Percentiles rank a stretch among this genome's conserved stretches.
Conservation (phyloP, 2,888 invertebrate genomes). For the Tenthredo amoena region DNA sequence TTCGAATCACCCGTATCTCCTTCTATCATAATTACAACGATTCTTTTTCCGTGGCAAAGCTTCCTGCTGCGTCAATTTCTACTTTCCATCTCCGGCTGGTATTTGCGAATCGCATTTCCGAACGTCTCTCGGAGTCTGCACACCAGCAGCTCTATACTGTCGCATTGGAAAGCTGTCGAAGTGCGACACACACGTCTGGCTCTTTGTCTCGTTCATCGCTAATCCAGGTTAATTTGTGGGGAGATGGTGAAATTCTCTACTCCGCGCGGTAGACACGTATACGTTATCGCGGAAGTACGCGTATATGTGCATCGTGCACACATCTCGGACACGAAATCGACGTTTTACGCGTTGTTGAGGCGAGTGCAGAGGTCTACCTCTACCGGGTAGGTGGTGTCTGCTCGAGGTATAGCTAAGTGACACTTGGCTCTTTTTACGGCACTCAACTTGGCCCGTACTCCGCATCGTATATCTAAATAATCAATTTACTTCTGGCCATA, state of each 20-base stretch:
- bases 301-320: not conserved
- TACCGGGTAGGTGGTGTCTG: not conserved
- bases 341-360: not conserved
- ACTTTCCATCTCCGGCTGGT: not conserved
- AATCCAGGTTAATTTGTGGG: not conserved
- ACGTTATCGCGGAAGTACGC: not conserved
- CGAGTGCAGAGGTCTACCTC: slow-evolving; percentile 4
- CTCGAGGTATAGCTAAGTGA: slow-evolving; percentile 63
- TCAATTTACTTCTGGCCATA: slow-evolving; percentile 75
- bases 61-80: not conserved
- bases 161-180: not conserved
- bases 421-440: slow-evolving; percentile 74
- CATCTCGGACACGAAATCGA: not conserved
- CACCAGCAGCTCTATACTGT: not conserved
- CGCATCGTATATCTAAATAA: slow-evolving; percentile 75
- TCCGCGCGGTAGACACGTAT: too few species aligned
- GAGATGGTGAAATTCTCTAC: not conserved
- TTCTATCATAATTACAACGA: too few species aligned
- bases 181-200: slow-evolving; percentile 10
- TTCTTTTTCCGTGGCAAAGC: not conserved
- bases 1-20: too few species aligned
- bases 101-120: not conserved
- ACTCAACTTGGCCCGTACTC: slow-evolving; percentile 67
- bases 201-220: not conserved
- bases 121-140: not conserved